Percentiles rank a stretch among this genome's conserved stretches.
Evolutionary conservation across 2,888 invertebrate species (phyloP).

Genomic region (Lithophane semibrunnea): DNA sequence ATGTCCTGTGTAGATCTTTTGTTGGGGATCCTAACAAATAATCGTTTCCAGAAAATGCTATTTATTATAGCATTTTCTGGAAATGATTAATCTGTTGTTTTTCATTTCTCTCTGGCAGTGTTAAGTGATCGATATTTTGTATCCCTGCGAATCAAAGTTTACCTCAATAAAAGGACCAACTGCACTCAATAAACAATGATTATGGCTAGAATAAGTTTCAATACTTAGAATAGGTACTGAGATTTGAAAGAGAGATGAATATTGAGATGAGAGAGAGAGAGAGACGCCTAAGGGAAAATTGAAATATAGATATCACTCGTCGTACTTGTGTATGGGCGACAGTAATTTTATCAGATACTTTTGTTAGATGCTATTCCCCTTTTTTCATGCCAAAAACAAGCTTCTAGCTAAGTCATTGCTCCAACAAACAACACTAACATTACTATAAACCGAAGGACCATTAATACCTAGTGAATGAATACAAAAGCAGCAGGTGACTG

Average conservation of each 20-base stretch:
- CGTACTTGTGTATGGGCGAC: too few species aligned
- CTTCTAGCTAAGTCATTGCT: neutral
- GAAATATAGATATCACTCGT: too few species aligned
- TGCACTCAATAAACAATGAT: neutral
- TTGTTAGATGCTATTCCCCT: too few species aligned
- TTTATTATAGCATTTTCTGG: neutral
- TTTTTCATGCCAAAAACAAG: neutral
- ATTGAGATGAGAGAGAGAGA: neutral
- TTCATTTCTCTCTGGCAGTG: neutral
- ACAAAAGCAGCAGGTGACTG: conserved; percentile 18
- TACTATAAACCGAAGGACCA: neutral
- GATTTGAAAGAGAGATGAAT: neutral
- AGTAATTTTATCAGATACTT: too few species aligned
- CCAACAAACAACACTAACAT: neutral
- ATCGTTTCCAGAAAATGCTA: too few species aligned
- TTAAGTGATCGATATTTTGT: neutral
- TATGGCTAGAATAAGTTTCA: neutral
- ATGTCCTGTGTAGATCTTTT: too few species aligned
- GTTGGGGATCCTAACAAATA: too few species aligned
- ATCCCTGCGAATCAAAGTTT: neutral
- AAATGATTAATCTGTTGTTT: too few species aligned
- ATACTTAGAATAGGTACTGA: neutral
- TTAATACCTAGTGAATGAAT: conserved; percentile 34
- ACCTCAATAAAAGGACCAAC: neutral
- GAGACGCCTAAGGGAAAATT: too few species aligned